Percentiles rank a stretch among this genome's conserved stretches.
phyloP scores from a whole-genome alignment of 1,140 invertebrate species.

The Bombus polaris region DNA sequence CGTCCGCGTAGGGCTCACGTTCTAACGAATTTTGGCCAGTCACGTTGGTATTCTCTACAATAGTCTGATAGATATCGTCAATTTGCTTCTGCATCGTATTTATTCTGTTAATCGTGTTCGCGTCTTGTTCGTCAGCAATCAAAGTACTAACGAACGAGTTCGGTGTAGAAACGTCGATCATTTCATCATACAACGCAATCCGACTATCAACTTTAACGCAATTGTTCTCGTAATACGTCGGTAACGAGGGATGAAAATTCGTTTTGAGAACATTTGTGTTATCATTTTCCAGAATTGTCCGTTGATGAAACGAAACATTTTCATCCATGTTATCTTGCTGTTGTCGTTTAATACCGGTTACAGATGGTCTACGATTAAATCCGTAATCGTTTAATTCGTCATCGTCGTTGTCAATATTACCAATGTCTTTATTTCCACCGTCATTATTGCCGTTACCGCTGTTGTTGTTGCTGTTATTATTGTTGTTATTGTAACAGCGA shows the following conservation, averaged over 20 bases:
- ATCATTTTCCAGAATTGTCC: constrained; percentile 83
- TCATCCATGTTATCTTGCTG: constrained; percentile 90
- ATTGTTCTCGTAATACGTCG: constrained; percentile 85
- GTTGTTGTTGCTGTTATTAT: constrained; percentile 85
- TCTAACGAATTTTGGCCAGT: constrained; percentile 66
- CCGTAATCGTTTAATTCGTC: constrained; percentile 94
- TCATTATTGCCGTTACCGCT: not conserved
- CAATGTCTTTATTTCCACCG: constrained; percentile 18
- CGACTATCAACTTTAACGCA: constrained; percentile 62
- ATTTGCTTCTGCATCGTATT: constrained; percentile 79
- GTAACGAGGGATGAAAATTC: constrained; percentile 84
- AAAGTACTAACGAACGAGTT: constrained; percentile 35
- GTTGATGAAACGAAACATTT: constrained; percentile 87
- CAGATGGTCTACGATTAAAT: constrained; percentile 93
- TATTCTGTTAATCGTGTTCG: constrained; percentile 77
- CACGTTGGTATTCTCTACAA: constrained; percentile 74
- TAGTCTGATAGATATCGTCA: constrained; percentile 80
- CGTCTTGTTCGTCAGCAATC: constrained; percentile 62
- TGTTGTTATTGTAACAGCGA: not conserved
- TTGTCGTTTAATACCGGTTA: constrained; percentile 88
- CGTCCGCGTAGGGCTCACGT: constrained; percentile 71
- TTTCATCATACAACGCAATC: constrained; percentile 34
- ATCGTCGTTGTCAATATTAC: constrained; percentile 85
- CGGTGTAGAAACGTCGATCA: constrained; percentile 33
- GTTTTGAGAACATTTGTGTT: constrained; percentile 68